Percentiles rank a stretch among this genome's conserved stretches.
Evolutionary conservation across 1,140 invertebrate species (phyloP).

Genomic region (Macrosteles quadrilineatus): DNA sequence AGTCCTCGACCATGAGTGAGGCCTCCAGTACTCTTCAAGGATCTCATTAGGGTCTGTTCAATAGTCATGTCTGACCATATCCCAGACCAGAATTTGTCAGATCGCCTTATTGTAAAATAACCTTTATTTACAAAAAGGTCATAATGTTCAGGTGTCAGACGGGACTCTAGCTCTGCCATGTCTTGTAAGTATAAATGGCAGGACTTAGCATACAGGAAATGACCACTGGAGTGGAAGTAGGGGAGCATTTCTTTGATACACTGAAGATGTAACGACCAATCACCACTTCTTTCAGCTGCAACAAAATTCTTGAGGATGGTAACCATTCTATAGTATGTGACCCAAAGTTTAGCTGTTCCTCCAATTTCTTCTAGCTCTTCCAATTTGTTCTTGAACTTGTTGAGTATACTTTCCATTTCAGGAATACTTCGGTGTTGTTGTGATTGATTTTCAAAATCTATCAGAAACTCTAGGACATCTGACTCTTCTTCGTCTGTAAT

Average conservation of each 20-base stretch:
- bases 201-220: slow-evolving; percentile 35
- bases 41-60: slow-evolving; percentile 29
- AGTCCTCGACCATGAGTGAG: background rate
- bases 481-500: background rate
- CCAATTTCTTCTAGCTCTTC: background rate
- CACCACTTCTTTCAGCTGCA: slow-evolving; percentile 37
- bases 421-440: too few species aligned
- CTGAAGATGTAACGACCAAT: slow-evolving; percentile 34
- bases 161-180: slow-evolving; percentile 18
- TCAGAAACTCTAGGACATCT: background rate
- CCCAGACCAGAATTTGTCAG: slow-evolving; percentile 6
- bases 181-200: slow-evolving; percentile 30
- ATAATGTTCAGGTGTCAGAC: slow-evolving; percentile 28
- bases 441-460: background rate
- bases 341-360: background rate
- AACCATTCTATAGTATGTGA: background rate
- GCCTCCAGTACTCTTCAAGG: slow-evolving; percentile 17
- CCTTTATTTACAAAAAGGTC: slow-evolving; percentile 33
- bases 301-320: slow-evolving; percentile 34
- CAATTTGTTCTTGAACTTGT: background rate
- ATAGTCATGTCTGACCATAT: slow-evolving; percentile 27
- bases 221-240: slow-evolving; percentile 38
- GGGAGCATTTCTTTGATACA: slow-evolving; percentile 36
- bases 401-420: background rate
- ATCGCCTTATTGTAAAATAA: slow-evolving; percentile 24